A percentile compares a stretch with the other conserved stretches of the same genome.
Evolutionary conservation across 2,888 invertebrate species (phyloP).

Genomic region (Trichopoda pennipes): DNA sequence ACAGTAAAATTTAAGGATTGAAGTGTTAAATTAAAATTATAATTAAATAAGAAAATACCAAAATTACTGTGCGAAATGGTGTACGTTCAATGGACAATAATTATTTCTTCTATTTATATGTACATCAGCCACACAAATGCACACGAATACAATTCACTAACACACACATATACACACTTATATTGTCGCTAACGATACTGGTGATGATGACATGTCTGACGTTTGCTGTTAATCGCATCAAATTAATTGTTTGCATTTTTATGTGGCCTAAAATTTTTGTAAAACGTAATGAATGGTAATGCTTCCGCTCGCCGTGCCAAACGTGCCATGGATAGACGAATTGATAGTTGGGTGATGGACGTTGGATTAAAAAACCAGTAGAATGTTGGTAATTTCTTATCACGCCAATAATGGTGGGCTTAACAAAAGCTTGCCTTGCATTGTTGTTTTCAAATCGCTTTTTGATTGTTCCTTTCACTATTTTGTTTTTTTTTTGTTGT

Average conservation of each 20-base stretch:
- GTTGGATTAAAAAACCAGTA: constrained; percentile 57
- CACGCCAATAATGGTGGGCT: constrained; percentile 63
- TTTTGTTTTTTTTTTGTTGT: constrained; percentile 9
- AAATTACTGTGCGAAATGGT: constrained; percentile 7
- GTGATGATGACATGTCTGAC: constrained; percentile 63
- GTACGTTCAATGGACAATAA: constrained; percentile 25
- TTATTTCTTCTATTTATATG: constrained; percentile 54
- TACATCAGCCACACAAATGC: constrained; percentile 14
- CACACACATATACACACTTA: background rate
- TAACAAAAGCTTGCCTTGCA: constrained; percentile 50
- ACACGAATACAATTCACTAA: background rate
- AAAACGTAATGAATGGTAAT: constrained; percentile 49
- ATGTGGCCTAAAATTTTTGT: constrained; percentile 62
- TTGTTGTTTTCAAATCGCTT: constrained; percentile 40
- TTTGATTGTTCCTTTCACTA: constrained; percentile 11
- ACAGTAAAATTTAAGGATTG: too few species aligned
- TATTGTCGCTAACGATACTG: constrained; percentile 34
- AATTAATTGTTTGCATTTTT: constrained; percentile 69
- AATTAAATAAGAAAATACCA: too few species aligned
- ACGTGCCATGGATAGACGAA: constrained; percentile 12
- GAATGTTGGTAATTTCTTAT: constrained; percentile 58
- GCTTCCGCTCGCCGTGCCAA: constrained; percentile 28
- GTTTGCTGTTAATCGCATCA: constrained; percentile 68
- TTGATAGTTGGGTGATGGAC: constrained; percentile 40
- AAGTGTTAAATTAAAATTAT: too few species aligned